Percentiles rank a stretch among this genome's conserved stretches.
Evolutionary conservation across 2,888 invertebrate species (phyloP).

Genomic region (Rhagophthalmus giganteus): DNA sequence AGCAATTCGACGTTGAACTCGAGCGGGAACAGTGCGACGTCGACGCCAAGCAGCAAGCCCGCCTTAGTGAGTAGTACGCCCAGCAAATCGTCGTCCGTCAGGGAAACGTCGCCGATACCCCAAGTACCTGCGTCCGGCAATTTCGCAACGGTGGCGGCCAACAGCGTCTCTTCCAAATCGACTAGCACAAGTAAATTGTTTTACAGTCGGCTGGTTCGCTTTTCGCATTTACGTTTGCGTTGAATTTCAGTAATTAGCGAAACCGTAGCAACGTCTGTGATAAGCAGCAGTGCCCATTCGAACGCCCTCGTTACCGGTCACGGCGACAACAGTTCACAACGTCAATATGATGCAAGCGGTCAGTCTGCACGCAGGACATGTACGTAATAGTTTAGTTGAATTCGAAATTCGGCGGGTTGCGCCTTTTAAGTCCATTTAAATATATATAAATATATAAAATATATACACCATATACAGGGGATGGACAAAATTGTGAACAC

Average conservation of each 20-base stretch:
- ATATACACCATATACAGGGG: too few species aligned
- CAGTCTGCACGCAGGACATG: too few species aligned
- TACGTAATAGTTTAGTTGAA: too few species aligned
- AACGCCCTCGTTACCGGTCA: too few species aligned
- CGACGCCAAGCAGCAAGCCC: slow-evolving; percentile 50
- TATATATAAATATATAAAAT: too few species aligned
- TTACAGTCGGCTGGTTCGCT: too few species aligned
- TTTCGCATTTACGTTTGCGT: too few species aligned
- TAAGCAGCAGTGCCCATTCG: slow-evolving; percentile 47
- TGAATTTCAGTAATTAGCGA: slow-evolving; percentile 44
- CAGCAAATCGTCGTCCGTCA: slow-evolving; percentile 48
- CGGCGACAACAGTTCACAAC: too few species aligned
- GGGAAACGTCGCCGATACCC: slow-evolving; percentile 55
- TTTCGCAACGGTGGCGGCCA: slow-evolving; percentile 69
- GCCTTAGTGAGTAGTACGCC: slow-evolving; percentile 51
- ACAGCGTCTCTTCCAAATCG: slow-evolving; percentile 41
- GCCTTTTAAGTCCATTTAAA: too few species aligned
- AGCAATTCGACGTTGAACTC: slow-evolving; percentile 57
- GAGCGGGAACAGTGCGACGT: slow-evolving; percentile 52
- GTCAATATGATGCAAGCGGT: too few species aligned
- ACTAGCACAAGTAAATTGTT: slow-evolving; percentile 52
- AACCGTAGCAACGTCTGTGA: slow-evolving; percentile 50
- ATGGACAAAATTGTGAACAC: too few species aligned
- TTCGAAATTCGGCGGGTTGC: too few species aligned
- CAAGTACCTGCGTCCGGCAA: slow-evolving; percentile 57